Percentiles rank a stretch among this genome's conserved stretches.
Conservation (phyloP, 1,140 invertebrate genomes). For the Drosophila pectinifera region DNA sequence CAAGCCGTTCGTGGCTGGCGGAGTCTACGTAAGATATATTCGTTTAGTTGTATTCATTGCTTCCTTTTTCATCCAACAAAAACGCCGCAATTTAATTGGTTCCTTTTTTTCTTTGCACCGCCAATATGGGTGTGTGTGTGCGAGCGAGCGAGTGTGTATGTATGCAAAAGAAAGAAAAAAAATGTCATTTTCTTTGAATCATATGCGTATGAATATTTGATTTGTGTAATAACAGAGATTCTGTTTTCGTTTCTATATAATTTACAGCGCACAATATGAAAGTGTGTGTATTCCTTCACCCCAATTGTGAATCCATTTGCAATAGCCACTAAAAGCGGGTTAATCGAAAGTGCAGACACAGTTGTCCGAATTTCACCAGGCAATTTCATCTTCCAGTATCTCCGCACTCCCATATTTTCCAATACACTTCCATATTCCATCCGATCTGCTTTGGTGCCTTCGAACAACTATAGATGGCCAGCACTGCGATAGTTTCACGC, state of each 20-base stretch:
- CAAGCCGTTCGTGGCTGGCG: constrained; percentile 60
- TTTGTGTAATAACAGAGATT: constrained; percentile 69
- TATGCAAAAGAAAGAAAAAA: constrained; percentile 7
- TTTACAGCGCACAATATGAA: constrained; percentile 75
- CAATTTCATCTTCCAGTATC: neutral
- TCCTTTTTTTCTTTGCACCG: constrained; percentile 8
- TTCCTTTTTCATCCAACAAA: constrained; percentile 9
- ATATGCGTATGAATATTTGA: constrained; percentile 22
- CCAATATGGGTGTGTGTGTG: neutral
- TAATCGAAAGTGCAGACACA: constrained; percentile 68
- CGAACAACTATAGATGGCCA: constrained; percentile 36
- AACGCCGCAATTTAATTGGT: constrained; percentile 15
- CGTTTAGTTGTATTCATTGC: constrained; percentile 3
- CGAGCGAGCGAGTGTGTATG: constrained; percentile 4
- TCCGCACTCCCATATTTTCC: neutral
- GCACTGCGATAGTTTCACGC: constrained; percentile 28
- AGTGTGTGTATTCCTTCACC: constrained; percentile 67
- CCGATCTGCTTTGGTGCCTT: constrained; percentile 8
- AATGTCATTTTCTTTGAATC: constrained; percentile 18
- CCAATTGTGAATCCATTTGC: constrained; percentile 80
- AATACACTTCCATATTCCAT: neutral
- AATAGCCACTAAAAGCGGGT: constrained; percentile 73
- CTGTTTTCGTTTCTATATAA: constrained; percentile 77
- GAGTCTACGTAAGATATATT: constrained; percentile 61
- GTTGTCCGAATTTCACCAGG: constrained; percentile 34